phyloP scores from a whole-genome alignment of 2,113 vertebrate species.

The Pteropus alecto region DNA sequence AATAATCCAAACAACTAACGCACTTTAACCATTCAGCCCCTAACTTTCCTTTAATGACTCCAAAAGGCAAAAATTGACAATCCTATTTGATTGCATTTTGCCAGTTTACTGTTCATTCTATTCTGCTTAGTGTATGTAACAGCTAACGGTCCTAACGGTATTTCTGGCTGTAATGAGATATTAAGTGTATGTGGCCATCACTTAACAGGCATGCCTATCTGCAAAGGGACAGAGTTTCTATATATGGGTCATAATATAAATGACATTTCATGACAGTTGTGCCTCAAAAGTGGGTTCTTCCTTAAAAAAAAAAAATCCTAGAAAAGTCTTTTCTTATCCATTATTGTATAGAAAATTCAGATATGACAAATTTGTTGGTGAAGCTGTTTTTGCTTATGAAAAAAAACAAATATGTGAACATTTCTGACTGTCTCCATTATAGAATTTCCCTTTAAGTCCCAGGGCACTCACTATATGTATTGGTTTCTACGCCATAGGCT shows the following conservation, averaged over 20 bases:
- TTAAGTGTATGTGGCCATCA: background rate
- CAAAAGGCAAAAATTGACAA: background rate
- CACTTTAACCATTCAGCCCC: background rate
- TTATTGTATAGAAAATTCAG: background rate
- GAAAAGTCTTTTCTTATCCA: background rate
- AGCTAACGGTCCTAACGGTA: background rate
- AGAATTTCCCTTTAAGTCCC: background rate
- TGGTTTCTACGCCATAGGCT: background rate
- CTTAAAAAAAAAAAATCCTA: background rate
- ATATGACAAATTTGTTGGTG: background rate
- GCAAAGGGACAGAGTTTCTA: background rate
- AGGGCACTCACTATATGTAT: conserved; percentile 14
- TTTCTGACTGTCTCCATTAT: background rate
- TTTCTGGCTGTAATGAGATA: background rate
- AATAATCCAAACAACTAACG: background rate
- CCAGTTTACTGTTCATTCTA: background rate
- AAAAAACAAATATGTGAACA: background rate
- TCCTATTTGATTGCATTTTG: background rate
- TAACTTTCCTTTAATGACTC: background rate
- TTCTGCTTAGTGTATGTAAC: background rate
- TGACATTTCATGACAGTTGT: background rate
- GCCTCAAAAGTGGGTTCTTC: background rate
- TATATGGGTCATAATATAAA: background rate
- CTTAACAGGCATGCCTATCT: background rate
- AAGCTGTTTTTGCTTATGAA: background rate